These are phyloP conservation scores for Amphiura filiformis DNA, from an alignment of 35 echinoderm and acorn worm species.

Conservation along the genomic window DNA sequence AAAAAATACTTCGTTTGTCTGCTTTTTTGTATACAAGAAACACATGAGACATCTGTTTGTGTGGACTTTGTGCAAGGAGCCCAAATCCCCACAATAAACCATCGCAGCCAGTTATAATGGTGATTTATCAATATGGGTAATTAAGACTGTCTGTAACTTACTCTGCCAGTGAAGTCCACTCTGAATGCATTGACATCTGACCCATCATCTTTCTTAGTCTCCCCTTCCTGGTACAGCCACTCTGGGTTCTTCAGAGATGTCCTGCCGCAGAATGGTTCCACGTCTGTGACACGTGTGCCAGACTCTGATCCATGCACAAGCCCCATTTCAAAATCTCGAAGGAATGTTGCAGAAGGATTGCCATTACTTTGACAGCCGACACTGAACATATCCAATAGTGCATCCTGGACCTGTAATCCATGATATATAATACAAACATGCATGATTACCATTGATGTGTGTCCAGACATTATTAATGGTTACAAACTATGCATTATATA, in stretches of 20 bases:
- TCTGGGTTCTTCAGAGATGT: slow-evolving; percentile 40
- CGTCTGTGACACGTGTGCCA: not conserved
- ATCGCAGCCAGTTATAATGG: too few species aligned
- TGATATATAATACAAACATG: not conserved
- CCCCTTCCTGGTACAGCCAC: slow-evolving; percentile 14
- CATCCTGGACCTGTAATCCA: slow-evolving; percentile 36
- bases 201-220: not conserved
- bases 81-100: too few species aligned
- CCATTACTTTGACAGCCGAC: slow-evolving; percentile 28
- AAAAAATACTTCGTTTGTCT: too few species aligned
- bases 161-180: slow-evolving; percentile 1
- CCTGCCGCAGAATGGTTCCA: slow-evolving; percentile 55
- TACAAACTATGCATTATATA: too few species aligned
- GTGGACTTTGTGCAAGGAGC: too few species aligned
- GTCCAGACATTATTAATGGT: too few species aligned
- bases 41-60: too few species aligned
- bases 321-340: slow-evolving; percentile 38
- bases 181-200: not conserved
- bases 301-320: slow-evolving; percentile 9
- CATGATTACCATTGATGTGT: too few species aligned
- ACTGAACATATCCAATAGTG: slow-evolving; percentile 51
- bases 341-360: not conserved
- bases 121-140: not conserved
- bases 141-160: not conserved
- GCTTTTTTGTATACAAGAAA: too few species aligned